phyloP scores from a whole-genome alignment of 2,888 invertebrate species.

The Mythimna albipuncta region DNA sequence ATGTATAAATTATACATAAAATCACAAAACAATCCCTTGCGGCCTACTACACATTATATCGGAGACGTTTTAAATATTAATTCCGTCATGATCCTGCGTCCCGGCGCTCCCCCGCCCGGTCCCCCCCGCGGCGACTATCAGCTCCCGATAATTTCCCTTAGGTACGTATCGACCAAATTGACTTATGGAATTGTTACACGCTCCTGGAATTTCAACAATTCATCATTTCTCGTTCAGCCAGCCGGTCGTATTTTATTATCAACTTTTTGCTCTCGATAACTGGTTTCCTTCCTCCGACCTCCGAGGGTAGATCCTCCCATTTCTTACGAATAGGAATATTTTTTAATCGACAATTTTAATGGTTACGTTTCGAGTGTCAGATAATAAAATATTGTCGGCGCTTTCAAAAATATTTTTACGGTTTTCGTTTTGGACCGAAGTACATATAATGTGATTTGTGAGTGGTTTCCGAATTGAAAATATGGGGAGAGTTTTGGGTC shows the following conservation, averaged over 20 bases:
- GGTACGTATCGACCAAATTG: slow-evolving; percentile 79
- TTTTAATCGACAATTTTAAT: slow-evolving; percentile 63
- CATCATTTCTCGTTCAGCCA: slow-evolving; percentile 70
- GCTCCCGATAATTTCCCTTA: slow-evolving; percentile 81
- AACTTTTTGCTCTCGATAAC: slow-evolving; percentile 64
- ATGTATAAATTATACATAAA: slow-evolving; percentile 29
- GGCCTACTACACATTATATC: slow-evolving; percentile 50
- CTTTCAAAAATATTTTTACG: slow-evolving; percentile 52
- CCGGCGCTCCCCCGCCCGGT: slow-evolving; percentile 48
- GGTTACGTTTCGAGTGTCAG: slow-evolving; percentile 60
- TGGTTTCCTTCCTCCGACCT: slow-evolving; percentile 63
- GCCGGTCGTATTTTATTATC: slow-evolving; percentile 64
- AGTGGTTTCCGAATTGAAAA: slow-evolving; percentile 36
- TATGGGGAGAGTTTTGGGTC: slow-evolving; percentile 21
- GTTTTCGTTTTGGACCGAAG: slow-evolving; percentile 43
- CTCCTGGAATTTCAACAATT: slow-evolving; percentile 77
- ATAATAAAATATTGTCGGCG: slow-evolving; percentile 64
- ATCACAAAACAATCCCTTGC: slow-evolving; percentile 41
- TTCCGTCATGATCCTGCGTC: slow-evolving; percentile 48
- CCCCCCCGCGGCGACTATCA: slow-evolving; percentile 65
- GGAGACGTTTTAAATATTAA: slow-evolving; percentile 67
- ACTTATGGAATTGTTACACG: slow-evolving; percentile 79
- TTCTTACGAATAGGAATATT: slow-evolving; percentile 59
- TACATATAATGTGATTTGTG: slow-evolving; percentile 51
- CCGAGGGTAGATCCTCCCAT: slow-evolving; percentile 37